These are phyloP conservation scores for Sebastes oblongus DNA, from an alignment of 2,797 vertebrate species.

Conservation along the genomic window DNA sequence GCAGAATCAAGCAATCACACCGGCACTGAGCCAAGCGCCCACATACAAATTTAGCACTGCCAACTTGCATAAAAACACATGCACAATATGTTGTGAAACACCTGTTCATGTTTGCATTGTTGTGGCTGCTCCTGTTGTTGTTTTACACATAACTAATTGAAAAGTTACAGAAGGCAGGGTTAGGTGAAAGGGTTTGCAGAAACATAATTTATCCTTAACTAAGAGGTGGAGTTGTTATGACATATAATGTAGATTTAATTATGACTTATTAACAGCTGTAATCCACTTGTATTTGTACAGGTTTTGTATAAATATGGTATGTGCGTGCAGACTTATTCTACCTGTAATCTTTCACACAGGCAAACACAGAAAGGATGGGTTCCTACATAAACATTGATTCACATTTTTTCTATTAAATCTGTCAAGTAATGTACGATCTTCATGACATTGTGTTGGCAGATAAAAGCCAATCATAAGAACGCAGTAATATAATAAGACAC, in stretches of 20 bases:
- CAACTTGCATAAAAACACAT: slow-evolving; percentile 36
- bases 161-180: slow-evolving; percentile 21
- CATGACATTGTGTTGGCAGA: not conserved
- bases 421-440: not conserved
- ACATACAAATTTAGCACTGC: slow-evolving; percentile 26
- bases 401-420: not conserved
- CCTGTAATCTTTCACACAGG: slow-evolving; percentile 4
- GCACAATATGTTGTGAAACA: slow-evolving; percentile 35
- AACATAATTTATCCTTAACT: slow-evolving; percentile 32
- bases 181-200: slow-evolving; percentile 55
- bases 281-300: slow-evolving; percentile 46
- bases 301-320: slow-evolving; percentile 37
- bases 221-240: slow-evolving; percentile 15
- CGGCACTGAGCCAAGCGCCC: slow-evolving; percentile 37
- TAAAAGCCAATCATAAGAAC: not conserved
- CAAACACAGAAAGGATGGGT: not conserved
- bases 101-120: slow-evolving; percentile 57
- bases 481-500: slow-evolving; percentile 3
- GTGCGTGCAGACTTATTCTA: slow-evolving; percentile 11
- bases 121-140: slow-evolving; percentile 49
- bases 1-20: slow-evolving; percentile 32
- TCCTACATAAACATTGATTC: not conserved
- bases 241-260: slow-evolving; percentile 45
- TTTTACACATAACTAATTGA: slow-evolving; percentile 60
- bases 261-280: slow-evolving; percentile 19